Evolutionary conservation across 2,797 vertebrate genomes (phyloP), one percentile per base, ranked within the genome.

Genomic region (Sylvilagus floridanus): DNA sequence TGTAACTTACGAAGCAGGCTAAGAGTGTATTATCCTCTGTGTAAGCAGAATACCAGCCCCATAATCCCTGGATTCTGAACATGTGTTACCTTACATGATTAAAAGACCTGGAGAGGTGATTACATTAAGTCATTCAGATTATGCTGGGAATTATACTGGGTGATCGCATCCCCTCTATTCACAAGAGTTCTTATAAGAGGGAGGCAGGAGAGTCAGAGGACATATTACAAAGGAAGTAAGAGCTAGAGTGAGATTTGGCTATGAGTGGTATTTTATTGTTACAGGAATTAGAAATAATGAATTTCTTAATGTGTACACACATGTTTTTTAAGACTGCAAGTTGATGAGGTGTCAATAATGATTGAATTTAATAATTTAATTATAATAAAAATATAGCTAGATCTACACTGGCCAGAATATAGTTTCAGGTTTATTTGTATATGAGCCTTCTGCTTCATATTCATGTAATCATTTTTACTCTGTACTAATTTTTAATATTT

Each of bases 281-380:
- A 22, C 0, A 54, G 19, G 16, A 42, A 66, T 62, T 75, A 78
- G 11, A 95, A 92, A 57, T 57, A 21, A 16, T 57, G 19, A 17
- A 57, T 81, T 22, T 26, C 37, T 5, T 0, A 65, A 62, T 85
- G 26, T 79, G 4, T 71, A 37, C 8, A 4, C 22, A 50, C 50
- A 7, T 69, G 30, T n/a, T 96, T 57, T 96, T 86, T 69, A 77
- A 76, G 19, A 88, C 52, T 75, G 10, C 4, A 60, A 32, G 24
- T 78, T 65, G 52, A 24, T 7, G 30, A 81, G 66, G 7, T 71
- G 66, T 68, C 83, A 89, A 1, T 84, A 28, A 32, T 93, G 50
- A 77, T 47, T 95, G 54, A 63, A 14, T 79, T 94, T 86, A 95
- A 69, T 83, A 24, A 65, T 89, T 91, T 52, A 12, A 22, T n/a